Conservation (phyloP, 2,113 vertebrate genomes). For the Columba livia region DNA sequence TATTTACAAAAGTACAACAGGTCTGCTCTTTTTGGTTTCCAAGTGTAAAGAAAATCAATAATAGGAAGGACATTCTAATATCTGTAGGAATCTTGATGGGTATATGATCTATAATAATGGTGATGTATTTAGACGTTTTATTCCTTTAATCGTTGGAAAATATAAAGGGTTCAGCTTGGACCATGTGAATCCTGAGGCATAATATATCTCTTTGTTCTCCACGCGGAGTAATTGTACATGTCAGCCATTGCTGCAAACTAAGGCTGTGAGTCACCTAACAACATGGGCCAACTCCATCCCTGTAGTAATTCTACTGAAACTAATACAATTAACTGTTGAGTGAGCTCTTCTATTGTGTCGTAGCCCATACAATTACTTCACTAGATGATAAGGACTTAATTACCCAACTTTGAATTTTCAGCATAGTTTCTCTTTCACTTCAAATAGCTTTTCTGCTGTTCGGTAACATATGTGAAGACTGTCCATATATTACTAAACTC, state of each 20-base stretch:
- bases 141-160: background rate
- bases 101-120: background rate
- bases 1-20: background rate
- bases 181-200: background rate
- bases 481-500: background rate
- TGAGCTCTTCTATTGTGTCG: background rate
- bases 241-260: background rate
- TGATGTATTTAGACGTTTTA: background rate
- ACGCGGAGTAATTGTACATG: background rate
- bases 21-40: background rate
- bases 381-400: background rate
- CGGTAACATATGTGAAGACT: background rate
- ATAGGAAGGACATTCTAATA: background rate
- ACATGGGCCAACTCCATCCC: background rate
- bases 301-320: background rate
- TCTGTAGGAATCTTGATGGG: background rate
- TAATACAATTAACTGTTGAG: background rate
- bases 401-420: conserved; percentile 21
- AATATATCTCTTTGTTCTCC: background rate
- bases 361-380: background rate
- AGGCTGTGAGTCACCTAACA: background rate
- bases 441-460: background rate
- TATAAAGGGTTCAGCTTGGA: background rate
- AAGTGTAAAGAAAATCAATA: background rate
- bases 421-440: background rate